Evolutionary conservation across 2,797 vertebrate species (phyloP).

Genomic region (Hippocampus kuda): DNA sequence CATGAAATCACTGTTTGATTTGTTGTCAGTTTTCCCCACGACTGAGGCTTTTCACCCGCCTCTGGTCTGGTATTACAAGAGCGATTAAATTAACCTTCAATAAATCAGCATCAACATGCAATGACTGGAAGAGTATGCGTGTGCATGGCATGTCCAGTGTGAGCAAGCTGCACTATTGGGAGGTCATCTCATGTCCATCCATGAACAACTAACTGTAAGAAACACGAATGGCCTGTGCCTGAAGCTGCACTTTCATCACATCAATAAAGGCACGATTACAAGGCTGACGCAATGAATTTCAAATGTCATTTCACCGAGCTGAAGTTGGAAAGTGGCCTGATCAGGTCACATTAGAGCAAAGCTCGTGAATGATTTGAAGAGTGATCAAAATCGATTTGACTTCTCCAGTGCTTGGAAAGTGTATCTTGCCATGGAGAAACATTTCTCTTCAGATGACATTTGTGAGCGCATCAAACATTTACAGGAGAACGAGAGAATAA

Average conservation of each 20-base stretch:
- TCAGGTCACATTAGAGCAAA: constrained; percentile 61
- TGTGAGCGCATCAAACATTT: constrained; percentile 29
- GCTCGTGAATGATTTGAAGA: constrained; percentile 56
- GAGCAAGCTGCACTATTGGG: constrained; percentile 38
- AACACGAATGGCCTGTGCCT: constrained; percentile 53
- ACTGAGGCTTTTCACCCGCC: constrained; percentile 46
- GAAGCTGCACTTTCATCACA: constrained; percentile 62
- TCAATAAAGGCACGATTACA: constrained; percentile 66
- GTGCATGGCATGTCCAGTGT: constrained; percentile 21
- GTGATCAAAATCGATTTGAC: constrained; percentile 57
- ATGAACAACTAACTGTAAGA: constrained; percentile 32
- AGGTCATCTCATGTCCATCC: constrained; percentile 50
- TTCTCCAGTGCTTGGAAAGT: constrained; percentile 52
- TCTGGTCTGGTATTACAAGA: constrained; percentile 60
- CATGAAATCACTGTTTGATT: constrained; percentile 66
- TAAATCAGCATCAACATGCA: constrained; percentile 59
- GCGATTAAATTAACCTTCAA: constrained; percentile 65
- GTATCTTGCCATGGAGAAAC: constrained; percentile 38
- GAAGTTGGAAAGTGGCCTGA: constrained; percentile 58
- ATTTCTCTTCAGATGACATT: constrained; percentile 44
- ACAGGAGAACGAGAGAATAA: neutral
- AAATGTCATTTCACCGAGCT: constrained; percentile 59
- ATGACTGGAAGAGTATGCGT: constrained; percentile 46
- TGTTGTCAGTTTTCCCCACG: constrained; percentile 53
- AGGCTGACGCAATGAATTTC: constrained; percentile 66